A percentile compares a stretch with the other conserved stretches of the same genome.
Evolutionary conservation across 1,140 invertebrate genomes (phyloP).

Genomic region (Trichoplusia ni): DNA sequence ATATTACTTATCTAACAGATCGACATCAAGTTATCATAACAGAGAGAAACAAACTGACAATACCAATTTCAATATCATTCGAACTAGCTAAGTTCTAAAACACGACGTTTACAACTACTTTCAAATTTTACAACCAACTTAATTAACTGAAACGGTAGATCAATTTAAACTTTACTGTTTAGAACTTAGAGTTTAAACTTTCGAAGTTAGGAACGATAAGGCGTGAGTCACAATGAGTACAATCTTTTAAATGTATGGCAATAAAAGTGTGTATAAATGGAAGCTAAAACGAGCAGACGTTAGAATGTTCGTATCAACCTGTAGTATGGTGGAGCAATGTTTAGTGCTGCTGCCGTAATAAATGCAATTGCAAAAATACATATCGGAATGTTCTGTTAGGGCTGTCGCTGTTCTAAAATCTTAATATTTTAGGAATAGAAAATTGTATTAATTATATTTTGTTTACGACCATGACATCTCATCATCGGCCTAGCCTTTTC

Average conservation of each 20-base stretch:
- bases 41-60: not conserved
- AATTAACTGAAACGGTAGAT: not conserved
- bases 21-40: not conserved
- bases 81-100: not conserved
- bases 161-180: not conserved
- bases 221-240: constrained; percentile 12
- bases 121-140: constrained; percentile 12
- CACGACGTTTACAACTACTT: not conserved
- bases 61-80: constrained; percentile 1
- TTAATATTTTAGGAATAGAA: no score
- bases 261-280: constrained; percentile 15
- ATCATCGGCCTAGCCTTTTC: no score
- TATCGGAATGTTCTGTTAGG: not conserved
- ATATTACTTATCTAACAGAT: not conserved
- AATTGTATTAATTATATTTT: no score
- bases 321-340: constrained; percentile 16
- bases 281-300: constrained; percentile 14
- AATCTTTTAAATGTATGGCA: not conserved
- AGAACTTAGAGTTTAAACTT: not conserved
- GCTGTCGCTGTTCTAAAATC: not conserved
- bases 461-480: no score
- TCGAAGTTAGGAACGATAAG: not conserved
- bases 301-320: constrained; percentile 3
- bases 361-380: constrained; percentile 28
- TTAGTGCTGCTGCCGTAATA: constrained; percentile 2